Percentiles rank a stretch among this genome's conserved stretches.
Conservation (phyloP, 2,113 vertebrate species). For the Nicator chloris region DNA sequence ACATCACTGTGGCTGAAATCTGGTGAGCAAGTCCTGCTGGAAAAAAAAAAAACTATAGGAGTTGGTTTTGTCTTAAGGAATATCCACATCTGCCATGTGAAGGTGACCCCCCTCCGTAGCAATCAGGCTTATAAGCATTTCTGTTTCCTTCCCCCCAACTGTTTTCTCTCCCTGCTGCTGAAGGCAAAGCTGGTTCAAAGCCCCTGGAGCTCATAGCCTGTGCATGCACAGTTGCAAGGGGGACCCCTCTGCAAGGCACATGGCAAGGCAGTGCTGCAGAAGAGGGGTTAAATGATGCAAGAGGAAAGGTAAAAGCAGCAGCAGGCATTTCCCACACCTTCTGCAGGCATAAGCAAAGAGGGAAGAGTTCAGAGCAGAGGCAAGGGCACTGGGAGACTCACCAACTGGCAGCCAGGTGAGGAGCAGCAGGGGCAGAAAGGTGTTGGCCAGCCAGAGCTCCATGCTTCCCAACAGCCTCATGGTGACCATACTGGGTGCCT, state of each 20-base stretch:
- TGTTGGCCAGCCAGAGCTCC: not conserved
- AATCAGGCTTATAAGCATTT: not conserved
- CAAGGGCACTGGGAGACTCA: not conserved
- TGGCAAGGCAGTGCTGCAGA: not conserved
- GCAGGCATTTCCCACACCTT: not conserved
- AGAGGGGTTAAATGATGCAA: not conserved
- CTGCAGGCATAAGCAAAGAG: not conserved
- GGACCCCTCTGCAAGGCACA: not conserved
- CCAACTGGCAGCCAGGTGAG: not conserved
- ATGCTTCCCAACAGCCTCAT: not conserved
- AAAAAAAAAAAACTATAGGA: accelerated
- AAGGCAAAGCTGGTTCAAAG: not conserved
- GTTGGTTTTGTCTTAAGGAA: not conserved
- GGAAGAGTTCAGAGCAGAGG: not conserved
- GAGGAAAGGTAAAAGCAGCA: not conserved
- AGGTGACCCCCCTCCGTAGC: not conserved
- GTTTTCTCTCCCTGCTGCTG: not conserved
- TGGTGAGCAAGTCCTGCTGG: not conserved
- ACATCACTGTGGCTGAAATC: not conserved
- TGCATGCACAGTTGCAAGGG: not conserved
- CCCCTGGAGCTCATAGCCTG: not conserved
- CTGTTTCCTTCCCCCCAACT: not conserved
- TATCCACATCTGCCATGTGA: not conserved
- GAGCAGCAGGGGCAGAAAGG: not conserved
- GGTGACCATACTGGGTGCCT: accelerated